Base-by-base conservation (phyloP, 2,113 vertebrate genomes). In the Kryptolebias marmoratus region DNA sequence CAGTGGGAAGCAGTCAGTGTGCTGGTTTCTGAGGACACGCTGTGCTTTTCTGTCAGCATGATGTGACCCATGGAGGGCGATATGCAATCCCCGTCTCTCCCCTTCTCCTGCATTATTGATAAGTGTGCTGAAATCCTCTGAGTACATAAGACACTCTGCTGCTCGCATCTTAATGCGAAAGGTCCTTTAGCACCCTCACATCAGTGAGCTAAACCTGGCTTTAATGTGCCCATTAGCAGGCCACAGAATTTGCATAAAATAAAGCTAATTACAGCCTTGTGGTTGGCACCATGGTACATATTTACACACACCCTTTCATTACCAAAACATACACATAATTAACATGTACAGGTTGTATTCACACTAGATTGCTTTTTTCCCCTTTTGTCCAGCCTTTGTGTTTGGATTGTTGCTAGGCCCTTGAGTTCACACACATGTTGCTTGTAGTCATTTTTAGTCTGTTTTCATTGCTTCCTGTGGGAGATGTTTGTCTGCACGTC, bases 371-470 rank as follows among this genome's bases (percentile, higher is more conserved):
- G 39, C 39, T 42, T 10, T 10, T 10, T 10, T 42, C 39, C 5
- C 39, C 39, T 42, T 42, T 42, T 42, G 39, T 42, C 5, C 10
- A 42, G 39, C 39, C 9, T 42, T 42, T 36, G 36, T 36, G 1
- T 45, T 86, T 93, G 69, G 74, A 77, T 82, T 6, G 92, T 94
- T 95, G 92, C 93, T 93, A 93, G 92, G 87, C 75, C 71, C 47
- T 49, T 44, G 54, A 80, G 71, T 58, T 1, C 72, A 56, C 57
- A 52, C 45, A 12, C 7, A 3, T 60, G n/a, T 81, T 80, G 65
- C 53, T 77, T 86, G 84, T 74, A 79, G 83, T 89, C 89, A 89
- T 68, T 77, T 81, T 69, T 15, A 16, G 84, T 77, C 81, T 64
- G 5, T 83, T 73, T 68, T 84, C 47, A 39, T 75, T 61, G 77